These are phyloP conservation scores for Andrena hattorfiana DNA, from an alignment of 2,888 invertebrate genomes.

Conservation along the genomic window DNA sequence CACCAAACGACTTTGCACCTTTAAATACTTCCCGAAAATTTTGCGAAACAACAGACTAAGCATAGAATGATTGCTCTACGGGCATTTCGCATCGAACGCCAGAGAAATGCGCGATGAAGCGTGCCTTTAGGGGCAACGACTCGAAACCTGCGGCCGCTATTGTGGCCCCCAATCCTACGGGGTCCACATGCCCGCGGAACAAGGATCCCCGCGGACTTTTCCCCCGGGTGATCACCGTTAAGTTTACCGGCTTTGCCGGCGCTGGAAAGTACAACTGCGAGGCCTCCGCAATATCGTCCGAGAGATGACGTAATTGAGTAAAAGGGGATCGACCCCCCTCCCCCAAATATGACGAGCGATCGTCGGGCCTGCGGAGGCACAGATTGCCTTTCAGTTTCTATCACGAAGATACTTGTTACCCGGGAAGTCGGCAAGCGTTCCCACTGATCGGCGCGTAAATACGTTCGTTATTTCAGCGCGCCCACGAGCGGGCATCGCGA, in stretches of 20 bases:
- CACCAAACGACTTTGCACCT: not conserved
- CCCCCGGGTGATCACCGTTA: slow-evolving; percentile 37
- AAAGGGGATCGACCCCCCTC: slow-evolving; percentile 65
- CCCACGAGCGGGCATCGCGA: no score
- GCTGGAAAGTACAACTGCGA: slow-evolving; percentile 47
- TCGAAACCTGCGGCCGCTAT: not conserved
- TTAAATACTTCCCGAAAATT: not conserved
- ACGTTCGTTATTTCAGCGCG: not conserved
- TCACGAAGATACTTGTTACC: slow-evolving; percentile 18
- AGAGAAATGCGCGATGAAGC: not conserved
- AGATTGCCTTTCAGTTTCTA: slow-evolving; percentile 63
- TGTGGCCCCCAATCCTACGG: slow-evolving; percentile 5
- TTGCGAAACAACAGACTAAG: not conserved
- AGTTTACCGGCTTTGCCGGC: slow-evolving; percentile 54
- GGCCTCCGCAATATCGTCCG: slow-evolving; percentile 38
- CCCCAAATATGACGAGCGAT: slow-evolving; percentile 66
- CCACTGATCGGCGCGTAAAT: not conserved
- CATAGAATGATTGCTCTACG: not conserved
- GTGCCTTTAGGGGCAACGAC: not conserved
- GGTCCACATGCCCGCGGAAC: slow-evolving; percentile 9
- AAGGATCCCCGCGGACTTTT: slow-evolving; percentile 34
- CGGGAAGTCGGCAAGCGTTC: slow-evolving; percentile 5
- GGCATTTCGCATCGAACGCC: not conserved
- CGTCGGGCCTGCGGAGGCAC: slow-evolving; percentile 26
- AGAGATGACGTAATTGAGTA: slow-evolving; percentile 65